Evolutionary conservation across 2,113 vertebrate species (phyloP).

Genomic region (Capreolus pygargus): DNA sequence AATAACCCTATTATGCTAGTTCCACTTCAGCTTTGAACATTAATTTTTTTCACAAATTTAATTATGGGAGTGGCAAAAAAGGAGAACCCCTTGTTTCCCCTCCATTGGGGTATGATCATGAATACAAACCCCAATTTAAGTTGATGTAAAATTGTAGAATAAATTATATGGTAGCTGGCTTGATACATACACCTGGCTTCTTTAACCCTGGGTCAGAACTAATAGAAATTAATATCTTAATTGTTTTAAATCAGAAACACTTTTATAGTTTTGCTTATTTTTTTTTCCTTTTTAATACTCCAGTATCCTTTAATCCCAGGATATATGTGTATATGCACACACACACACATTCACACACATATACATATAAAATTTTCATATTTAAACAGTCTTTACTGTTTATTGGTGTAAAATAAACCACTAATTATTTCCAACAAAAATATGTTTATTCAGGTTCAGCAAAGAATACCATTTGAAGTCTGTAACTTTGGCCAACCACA

Average conservation of each 20-base stretch:
- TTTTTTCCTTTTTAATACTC: neutral
- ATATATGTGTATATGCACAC: neutral
- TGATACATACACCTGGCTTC: neutral
- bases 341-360: neutral
- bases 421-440: neutral
- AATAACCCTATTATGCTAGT: neutral
- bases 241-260: neutral
- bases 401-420: neutral
- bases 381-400: neutral
- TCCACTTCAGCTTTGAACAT: neutral
- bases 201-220: neutral
- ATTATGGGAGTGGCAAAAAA: neutral
- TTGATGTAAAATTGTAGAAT: neutral
- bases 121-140: neutral
- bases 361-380: neutral
- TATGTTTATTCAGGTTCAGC: neutral
- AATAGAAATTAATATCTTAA: neutral
- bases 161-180: neutral
- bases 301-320: neutral
- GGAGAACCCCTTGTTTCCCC: neutral
- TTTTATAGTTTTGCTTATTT: neutral
- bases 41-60: neutral
- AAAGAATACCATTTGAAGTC: neutral
- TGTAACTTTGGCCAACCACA: neutral
- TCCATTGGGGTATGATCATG: neutral